Conservation (phyloP, 1,140 invertebrate species). For the Nautilus pompilius region DNA sequence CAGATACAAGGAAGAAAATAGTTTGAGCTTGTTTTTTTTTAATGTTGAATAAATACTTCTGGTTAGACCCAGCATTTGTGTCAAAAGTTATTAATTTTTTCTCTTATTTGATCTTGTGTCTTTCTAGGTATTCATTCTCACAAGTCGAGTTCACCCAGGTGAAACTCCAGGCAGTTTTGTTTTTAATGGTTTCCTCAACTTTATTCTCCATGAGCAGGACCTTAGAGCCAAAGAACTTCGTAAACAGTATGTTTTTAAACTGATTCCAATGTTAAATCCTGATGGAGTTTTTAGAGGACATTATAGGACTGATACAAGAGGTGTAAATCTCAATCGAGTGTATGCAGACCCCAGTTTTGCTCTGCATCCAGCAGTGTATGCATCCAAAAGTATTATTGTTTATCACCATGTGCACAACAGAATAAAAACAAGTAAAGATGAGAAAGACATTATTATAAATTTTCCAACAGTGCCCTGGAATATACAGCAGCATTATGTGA, state of each 20-base stretch:
- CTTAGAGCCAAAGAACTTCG: constrained; percentile 46
- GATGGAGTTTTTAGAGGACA: constrained; percentile 87
- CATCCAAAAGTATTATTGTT: constrained; percentile 52
- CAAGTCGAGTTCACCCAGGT: constrained; percentile 56
- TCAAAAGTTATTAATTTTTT: neutral
- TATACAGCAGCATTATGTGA: too few species aligned
- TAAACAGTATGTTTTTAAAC: constrained; percentile 84
- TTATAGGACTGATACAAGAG: constrained; percentile 81
- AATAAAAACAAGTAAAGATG: constrained; percentile 18
- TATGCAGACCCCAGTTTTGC: constrained; percentile 52
- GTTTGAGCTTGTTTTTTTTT: too few species aligned
- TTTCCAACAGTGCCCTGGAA: too few species aligned
- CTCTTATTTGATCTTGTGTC: constrained; percentile 2
- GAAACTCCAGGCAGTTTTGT: constrained; percentile 56
- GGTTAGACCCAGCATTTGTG: too few species aligned
- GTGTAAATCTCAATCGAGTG: constrained; percentile 55
- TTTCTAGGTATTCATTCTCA: constrained; percentile 52
- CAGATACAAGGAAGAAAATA: too few species aligned
- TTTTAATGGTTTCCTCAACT: constrained; percentile 56
- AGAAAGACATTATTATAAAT: constrained; percentile 26
- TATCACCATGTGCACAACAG: constrained; percentile 51
- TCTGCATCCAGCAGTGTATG: constrained; percentile 56
- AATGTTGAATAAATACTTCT: too few species aligned
- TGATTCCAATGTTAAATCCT: constrained; percentile 90
- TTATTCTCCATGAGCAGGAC: constrained; percentile 52